Evolutionary conservation across 2,888 invertebrate genomes (phyloP).

Genomic region (Watsonalla cultraria): DNA sequence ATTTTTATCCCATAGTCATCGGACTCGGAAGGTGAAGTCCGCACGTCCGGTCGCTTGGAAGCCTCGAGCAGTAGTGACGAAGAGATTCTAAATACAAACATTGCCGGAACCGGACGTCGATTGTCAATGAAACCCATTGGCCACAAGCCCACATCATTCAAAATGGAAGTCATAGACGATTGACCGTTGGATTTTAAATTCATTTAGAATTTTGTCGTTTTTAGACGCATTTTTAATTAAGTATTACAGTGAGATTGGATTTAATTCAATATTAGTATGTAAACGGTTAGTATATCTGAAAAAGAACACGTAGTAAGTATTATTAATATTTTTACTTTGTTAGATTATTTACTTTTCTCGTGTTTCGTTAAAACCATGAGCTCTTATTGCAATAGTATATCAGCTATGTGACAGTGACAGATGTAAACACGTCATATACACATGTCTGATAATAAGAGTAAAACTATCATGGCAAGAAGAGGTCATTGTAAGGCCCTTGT

Average conservation of each 20-base stretch:
- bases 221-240: not conserved
- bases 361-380: too few relatives aligned
- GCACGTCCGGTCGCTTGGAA: constrained; percentile 51
- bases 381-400: too few relatives aligned
- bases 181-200: constrained; percentile 33
- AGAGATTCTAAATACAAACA: constrained; percentile 56
- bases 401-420: too few relatives aligned
- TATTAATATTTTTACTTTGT: too few relatives aligned
- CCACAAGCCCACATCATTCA: constrained; percentile 54
- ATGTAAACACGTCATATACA: too few relatives aligned
- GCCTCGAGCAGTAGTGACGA: constrained; percentile 69
- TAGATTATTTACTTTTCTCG: too few relatives aligned
- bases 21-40: constrained; percentile 59
- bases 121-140: constrained; percentile 66
- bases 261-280: not conserved
- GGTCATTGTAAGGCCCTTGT: too few relatives aligned
- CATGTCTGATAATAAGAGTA: too few relatives aligned
- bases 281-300: too few relatives aligned
- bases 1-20: constrained; percentile 44
- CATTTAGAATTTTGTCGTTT: not conserved
- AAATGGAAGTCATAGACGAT: constrained; percentile 64
- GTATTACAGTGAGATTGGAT: not conserved
- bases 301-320: too few relatives aligned
- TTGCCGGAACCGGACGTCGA: constrained; percentile 45
- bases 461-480: too few relatives aligned